phyloP scores from a whole-genome alignment of 2,113 vertebrate genomes.

The Dasypus novemcinctus region DNA sequence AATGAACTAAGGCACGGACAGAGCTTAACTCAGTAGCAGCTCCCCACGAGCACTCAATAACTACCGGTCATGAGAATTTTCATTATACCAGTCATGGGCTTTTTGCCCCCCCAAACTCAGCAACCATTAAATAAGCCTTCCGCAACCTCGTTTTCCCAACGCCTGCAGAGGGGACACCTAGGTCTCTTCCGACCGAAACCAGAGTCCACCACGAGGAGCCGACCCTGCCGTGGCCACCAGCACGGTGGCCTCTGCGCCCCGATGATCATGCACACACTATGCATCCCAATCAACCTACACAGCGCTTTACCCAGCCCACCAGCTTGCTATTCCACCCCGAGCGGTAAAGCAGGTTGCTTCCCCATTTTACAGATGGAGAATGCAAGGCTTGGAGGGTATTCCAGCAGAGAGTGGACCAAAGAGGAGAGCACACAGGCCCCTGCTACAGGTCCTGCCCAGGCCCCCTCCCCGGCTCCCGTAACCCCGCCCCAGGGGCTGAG shows the following conservation, averaged over 20 bases:
- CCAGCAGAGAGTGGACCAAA: not conserved
- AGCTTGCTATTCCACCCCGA: not conserved
- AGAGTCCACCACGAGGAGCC: not conserved
- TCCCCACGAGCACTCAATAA: not conserved
- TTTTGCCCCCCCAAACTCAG: not conserved
- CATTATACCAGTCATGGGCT: not conserved
- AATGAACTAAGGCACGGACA: not conserved
- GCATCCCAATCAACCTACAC: not conserved
- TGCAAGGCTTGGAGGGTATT: not conserved
- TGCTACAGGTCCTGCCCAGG: not conserved
- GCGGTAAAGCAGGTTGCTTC: not conserved
- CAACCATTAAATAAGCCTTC: not conserved
- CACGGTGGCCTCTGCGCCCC: not conserved
- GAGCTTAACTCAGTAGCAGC: not conserved
- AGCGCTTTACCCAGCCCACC: not conserved
- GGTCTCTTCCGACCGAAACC: not conserved
- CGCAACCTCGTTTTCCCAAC: not conserved
- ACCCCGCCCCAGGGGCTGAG: not conserved
- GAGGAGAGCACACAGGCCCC: not conserved
- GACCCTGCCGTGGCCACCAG: not conserved
- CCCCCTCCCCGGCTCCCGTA: not conserved
- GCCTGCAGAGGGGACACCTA: not conserved
- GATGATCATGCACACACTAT: too few species aligned
- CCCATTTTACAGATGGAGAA: not conserved
- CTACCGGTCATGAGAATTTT: not conserved